Conservation (phyloP, 2,888 invertebrate species). For the Athalia rosae region DNA sequence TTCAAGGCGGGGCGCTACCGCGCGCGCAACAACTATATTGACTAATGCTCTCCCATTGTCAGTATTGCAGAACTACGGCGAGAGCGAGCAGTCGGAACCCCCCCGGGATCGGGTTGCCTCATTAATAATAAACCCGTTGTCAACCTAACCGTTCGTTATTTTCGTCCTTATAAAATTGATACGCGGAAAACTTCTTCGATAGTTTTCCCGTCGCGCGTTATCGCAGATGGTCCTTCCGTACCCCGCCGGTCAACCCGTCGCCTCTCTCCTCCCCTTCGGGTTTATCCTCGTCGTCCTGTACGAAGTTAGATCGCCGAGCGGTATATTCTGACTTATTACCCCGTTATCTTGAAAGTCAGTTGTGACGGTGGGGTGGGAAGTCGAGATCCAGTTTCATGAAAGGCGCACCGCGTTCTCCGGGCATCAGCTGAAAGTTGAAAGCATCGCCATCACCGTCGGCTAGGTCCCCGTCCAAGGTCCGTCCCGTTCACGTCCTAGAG, state of each 20-base stretch:
- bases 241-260: slow-evolving; percentile 6
- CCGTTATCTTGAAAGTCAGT: slow-evolving; percentile 65
- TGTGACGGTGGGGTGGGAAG: slow-evolving; percentile 45
- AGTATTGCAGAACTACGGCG: not conserved
- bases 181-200: slow-evolving; percentile 5
- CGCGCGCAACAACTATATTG: slow-evolving; percentile 1
- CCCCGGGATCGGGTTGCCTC: slow-evolving; percentile 39
- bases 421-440: slow-evolving; percentile 30
- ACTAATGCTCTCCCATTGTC: slow-evolving; percentile 14
- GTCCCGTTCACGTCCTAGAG: slow-evolving; percentile 13
- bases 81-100: slow-evolving; percentile 11
- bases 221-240: not conserved
- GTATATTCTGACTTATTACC: slow-evolving; percentile 67
- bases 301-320: slow-evolving; percentile 61
- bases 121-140: slow-evolving; percentile 41
- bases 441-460: slow-evolving; percentile 30
- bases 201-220: not conserved
- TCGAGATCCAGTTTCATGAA: slow-evolving; percentile 71
- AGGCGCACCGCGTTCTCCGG: slow-evolving; percentile 63
- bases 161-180: not conserved
- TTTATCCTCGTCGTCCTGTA: slow-evolving; percentile 32
- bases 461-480: not conserved
- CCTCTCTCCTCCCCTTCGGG: slow-evolving; percentile 22
- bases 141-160: not conserved
- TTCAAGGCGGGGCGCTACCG: slow-evolving; percentile 29